Evolutionary conservation across 2,113 vertebrate genomes (phyloP), one percentile per base, ranked within the genome.

Genomic region (Apodemus sylvaticus): DNA sequence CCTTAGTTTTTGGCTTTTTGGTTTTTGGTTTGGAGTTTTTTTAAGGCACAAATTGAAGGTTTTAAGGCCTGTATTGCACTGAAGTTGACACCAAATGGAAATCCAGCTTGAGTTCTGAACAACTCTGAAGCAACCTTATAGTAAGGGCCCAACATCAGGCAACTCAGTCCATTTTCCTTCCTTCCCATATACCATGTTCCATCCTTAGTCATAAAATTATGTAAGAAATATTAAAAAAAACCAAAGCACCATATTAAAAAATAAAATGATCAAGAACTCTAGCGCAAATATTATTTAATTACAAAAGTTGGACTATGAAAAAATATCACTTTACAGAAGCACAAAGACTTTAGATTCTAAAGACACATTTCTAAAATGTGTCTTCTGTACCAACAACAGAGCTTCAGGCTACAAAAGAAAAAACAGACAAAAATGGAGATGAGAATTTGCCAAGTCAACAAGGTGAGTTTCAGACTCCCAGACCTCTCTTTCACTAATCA

Each of bases 251-350:
- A 24, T 74, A 51, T 86, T 76, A 77, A 66, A n/a, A 92, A 22
- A 86, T 10, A 90, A 94, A 91, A 24, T 24, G 42, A 86, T 89
- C 51, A 86, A 91, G 89, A 93, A 89, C 20, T 34, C 55, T 86
- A 68, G 78, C 22, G 73, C 20, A 93, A 92, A 83, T 58, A 85
- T 42, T 42, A 91, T 24, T 94, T 17, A 64, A 17, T 77, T 68
- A 66, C 29, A 34, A 48, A 34, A 48, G 36, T 20, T 79, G 34
- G 55, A 89, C 9, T 60, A 42, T 42, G 81, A 95, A 87, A 73
- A 9, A 6, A 58, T 58, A 58, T 16, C 34, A 22, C 13, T 70
- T 86, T 76, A 82, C 12, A 90, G 42, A 94, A 58, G 89, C 76
- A 95, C 2, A 51, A 93, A 55, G 45, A 88, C 39, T 55, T 60